These are phyloP conservation scores for Pectinophora gossypiella DNA, from an alignment of 1,140 invertebrate genomes.

Conservation along the genomic window DNA sequence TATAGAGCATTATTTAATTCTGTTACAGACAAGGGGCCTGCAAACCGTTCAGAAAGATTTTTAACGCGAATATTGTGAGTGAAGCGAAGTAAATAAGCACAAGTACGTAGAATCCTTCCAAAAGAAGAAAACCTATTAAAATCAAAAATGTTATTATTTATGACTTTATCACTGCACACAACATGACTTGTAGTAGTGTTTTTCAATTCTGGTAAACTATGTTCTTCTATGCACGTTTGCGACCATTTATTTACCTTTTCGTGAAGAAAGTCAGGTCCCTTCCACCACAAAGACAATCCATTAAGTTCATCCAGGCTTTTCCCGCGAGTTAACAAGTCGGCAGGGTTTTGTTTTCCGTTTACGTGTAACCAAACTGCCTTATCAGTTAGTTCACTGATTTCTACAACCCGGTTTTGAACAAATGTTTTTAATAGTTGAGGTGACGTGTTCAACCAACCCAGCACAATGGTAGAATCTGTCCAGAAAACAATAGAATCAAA, in stretches of 20 bases:
- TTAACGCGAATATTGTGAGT: background rate
- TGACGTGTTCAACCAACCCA: constrained; percentile 20
- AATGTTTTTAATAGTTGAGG: constrained; percentile 5
- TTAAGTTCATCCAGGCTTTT: constrained; percentile 4
- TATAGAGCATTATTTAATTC: constrained; percentile 1
- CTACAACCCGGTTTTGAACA: constrained; percentile 46
- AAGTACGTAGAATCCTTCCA: background rate
- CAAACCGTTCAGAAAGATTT: too few relatives aligned
- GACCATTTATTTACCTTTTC: background rate
- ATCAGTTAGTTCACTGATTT: constrained; percentile 35
- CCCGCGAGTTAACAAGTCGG: constrained; percentile 51
- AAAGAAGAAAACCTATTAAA: constrained; percentile 4
- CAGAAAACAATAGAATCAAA: constrained; percentile 6
- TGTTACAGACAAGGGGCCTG: background rate
- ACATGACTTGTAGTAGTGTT: too few relatives aligned
- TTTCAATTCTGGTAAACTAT: background rate
- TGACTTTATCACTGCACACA: background rate
- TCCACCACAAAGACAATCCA: background rate
- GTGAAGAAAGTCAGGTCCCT: background rate
- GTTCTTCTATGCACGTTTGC: background rate
- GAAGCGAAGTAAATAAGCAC: constrained; percentile 5
- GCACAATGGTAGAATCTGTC: constrained; percentile 20
- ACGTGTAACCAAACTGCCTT: constrained; percentile 41
- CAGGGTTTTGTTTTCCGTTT: constrained; percentile 39
- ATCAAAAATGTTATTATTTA: background rate